Evolutionary conservation across 2,888 invertebrate species (phyloP).

Genomic region (Elysia crispata): DNA sequence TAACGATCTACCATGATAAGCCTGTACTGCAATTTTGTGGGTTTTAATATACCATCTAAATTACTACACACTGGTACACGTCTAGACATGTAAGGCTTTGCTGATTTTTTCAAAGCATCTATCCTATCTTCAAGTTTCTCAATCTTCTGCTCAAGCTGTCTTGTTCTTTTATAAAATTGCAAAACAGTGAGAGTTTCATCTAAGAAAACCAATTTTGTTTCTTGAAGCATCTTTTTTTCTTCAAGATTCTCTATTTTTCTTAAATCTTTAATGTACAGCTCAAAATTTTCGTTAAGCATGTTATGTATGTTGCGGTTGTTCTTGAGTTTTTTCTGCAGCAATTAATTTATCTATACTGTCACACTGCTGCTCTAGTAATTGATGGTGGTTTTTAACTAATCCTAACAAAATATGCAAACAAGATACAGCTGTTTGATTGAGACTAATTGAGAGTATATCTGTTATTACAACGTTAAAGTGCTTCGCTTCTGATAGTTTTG

Average conservation of each 20-base stretch:
- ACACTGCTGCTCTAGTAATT: neutral
- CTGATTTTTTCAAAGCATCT: neutral
- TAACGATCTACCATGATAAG: slow-evolving; percentile 20
- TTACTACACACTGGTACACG: slow-evolving; percentile 14
- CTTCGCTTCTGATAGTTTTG: neutral
- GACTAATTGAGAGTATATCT: neutral
- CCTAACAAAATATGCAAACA: slow-evolving; percentile 5
- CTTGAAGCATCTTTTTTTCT: neutral
- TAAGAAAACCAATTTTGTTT: neutral
- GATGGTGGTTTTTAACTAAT: slow-evolving; percentile 2
- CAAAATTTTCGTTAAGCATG: neutral
- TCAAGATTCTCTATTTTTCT: neutral
- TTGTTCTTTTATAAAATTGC: neutral
- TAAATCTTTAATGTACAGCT: slow-evolving; percentile 2
- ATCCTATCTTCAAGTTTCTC: slow-evolving; percentile 1
- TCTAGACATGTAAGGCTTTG: neutral
- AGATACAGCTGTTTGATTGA: slow-evolving; percentile 16
- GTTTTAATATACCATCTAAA: neutral
- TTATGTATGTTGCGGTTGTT: neutral
- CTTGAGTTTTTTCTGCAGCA: neutral
- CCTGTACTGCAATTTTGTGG: neutral
- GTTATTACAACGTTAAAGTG: slow-evolving; percentile 1
- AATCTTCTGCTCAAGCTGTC: neutral
- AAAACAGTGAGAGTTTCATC: slow-evolving; percentile 10
- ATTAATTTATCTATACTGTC: slow-evolving; percentile 13